phyloP scores from a whole-genome alignment of 2,888 invertebrate genomes.

The Melipona beecheii region DNA sequence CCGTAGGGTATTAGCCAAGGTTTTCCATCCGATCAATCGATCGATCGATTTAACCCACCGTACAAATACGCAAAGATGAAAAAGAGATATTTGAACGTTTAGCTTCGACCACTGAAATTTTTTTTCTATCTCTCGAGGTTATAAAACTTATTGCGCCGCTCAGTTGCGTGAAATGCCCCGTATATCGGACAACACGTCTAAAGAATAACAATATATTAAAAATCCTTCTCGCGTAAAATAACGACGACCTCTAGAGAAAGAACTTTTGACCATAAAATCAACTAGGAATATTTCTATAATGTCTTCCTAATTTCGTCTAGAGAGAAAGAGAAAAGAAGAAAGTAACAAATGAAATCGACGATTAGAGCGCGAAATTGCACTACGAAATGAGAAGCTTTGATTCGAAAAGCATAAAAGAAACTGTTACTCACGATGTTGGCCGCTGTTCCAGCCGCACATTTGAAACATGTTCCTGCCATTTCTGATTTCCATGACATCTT shows the following conservation, averaged over 20 bases:
- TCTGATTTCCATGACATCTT: conserved; percentile 86
- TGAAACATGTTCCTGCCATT: conserved; percentile 84
- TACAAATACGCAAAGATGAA: neutral
- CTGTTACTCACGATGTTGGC: conserved; percentile 89
- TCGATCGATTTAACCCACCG: too few species aligned
- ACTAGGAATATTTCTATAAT: neutral
- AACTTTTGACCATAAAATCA: neutral
- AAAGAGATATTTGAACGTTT: neutral
- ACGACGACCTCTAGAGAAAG: neutral
- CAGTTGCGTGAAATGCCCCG: neutral
- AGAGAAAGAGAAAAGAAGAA: neutral
- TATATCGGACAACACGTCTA: neutral
- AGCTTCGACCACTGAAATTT: neutral
- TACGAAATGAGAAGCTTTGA: neutral
- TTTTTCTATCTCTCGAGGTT: neutral
- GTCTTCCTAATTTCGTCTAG: neutral
- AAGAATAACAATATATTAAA: neutral
- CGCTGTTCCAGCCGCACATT: conserved; percentile 93
- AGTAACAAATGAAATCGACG: neutral
- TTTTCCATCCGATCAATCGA: neutral
- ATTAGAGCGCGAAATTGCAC: neutral
- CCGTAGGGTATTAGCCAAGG: neutral
- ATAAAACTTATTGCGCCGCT: neutral
- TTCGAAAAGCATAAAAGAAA: neutral
- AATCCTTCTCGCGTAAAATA: neutral